Evolutionary conservation across 2,888 invertebrate species (phyloP), one percentile per base, ranked within the genome.

Genomic region (Eupsilia transversa): DNA sequence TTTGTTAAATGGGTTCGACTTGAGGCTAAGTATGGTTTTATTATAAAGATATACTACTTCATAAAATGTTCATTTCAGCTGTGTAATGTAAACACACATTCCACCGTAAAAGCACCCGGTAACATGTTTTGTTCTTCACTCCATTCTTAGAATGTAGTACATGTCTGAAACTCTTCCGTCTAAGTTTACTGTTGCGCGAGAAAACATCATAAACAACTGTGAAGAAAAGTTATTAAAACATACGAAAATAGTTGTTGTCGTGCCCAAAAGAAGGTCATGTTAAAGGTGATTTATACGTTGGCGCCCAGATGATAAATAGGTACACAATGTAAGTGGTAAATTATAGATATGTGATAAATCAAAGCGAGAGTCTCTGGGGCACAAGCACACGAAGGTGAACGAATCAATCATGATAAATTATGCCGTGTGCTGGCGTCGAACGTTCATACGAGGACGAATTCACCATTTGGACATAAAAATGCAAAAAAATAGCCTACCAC

Each of bases 401-500:
- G 88, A 89, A 91, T 91, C 91, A 90, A 91, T 91, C 90, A 89
- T 90, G 84, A 87, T 91, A 87, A 86, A 89, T 90, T 87, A 90
- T 86, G 78, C 85, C 83, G 86, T 84, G 86, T 88, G 80, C 80
- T 86, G 87, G 84, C 86, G 81, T 70, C 83, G 80, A 82, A 87
- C 82, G 84, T 82, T 85, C 83, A 79, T 76, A 77, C 74, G 49
- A 70, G 70, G 64, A 78, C 86, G 80, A 76, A 83, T 76, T 80
- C 81, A 79, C 71, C 67, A 76, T 81, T 85, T 72, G 74, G 66
- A 77, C 46, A 76, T 54, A 69, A 61, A 74, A 66, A 75, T 72
- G 46, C 43, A 61, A 80, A 65, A 68, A 82, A 65, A 68, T 61
- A 2, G 64, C n/a, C 56, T 64, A 10, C 59, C 46, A 77, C 56